These are phyloP conservation scores for Phoxinus phoxinus DNA, from an alignment of 2,113 vertebrate species.

Conservation along the genomic window DNA sequence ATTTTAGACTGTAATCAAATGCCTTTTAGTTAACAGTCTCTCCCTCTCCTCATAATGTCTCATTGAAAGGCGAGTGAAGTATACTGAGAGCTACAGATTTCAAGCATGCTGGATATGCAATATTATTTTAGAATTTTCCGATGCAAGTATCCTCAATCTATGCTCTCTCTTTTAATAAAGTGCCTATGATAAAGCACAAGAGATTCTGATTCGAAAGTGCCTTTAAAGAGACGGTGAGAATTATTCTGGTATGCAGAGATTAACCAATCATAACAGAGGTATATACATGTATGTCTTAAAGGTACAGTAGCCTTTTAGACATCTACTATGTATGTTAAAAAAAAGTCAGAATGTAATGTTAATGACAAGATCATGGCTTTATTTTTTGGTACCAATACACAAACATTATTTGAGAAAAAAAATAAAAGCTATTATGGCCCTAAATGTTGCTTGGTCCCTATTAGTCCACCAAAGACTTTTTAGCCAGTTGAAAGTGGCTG, in stretches of 20 bases:
- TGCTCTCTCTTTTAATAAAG: conserved; percentile 22
- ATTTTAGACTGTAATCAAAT: conserved; percentile 45
- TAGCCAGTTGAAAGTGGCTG: too few relatives aligned
- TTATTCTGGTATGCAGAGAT: not conserved
- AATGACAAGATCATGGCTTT: not conserved
- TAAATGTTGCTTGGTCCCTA: not conserved
- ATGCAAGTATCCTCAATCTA: conserved; percentile 43
- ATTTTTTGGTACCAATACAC: not conserved
- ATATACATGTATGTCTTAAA: not conserved
- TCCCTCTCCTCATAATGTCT: conserved; percentile 16
- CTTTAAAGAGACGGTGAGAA: not conserved
- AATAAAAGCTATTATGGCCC: not conserved
- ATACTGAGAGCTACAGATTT: conserved; percentile 19
- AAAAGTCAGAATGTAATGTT: not conserved
- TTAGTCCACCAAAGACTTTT: not conserved
- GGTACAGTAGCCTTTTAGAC: not conserved
- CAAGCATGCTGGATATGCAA: conserved; percentile 25
- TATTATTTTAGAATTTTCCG: conserved; percentile 32
- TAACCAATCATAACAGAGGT: not conserved
- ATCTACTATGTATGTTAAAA: not conserved
- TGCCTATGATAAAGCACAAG: not conserved
- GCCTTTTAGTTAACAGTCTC: conserved; percentile 34
- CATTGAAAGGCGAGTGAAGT: conserved; percentile 46
- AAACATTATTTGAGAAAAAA: not conserved
- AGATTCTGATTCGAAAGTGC: not conserved